phyloP scores from a whole-genome alignment of 2,888 invertebrate species.

The Alitta virens region DNA sequence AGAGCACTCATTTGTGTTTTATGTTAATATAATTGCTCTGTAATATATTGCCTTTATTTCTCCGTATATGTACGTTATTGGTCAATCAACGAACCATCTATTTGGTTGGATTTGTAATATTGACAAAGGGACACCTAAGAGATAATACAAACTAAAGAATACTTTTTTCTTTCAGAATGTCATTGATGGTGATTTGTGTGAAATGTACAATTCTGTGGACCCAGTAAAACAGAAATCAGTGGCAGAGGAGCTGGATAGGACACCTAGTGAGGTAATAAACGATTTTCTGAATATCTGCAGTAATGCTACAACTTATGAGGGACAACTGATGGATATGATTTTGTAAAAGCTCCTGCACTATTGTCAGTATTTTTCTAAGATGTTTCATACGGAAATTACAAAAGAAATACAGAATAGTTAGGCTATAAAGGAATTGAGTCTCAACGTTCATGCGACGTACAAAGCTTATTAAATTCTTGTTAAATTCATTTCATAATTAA shows the following conservation, averaged over 20 bases:
- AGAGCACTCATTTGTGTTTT: no score
- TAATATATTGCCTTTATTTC: no score
- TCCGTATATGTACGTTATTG: no score
- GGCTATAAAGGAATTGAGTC: neutral
- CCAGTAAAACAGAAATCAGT: conserved; percentile 91
- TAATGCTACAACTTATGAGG: neutral
- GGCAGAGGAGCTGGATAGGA: conserved; percentile 89
- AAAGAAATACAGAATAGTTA: neutral
- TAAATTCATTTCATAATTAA: conserved; percentile 2
- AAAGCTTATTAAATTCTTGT: neutral
- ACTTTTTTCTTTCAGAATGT: conserved; percentile 72
- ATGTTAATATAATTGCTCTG: no score
- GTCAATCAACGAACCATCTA: no score
- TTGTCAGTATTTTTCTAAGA: neutral
- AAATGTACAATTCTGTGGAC: conserved; percentile 96
- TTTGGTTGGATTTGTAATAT: no score
- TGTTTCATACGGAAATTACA: neutral
- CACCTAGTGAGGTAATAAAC: conserved; percentile 92
- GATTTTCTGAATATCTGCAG: no score
- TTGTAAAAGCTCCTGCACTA: neutral
- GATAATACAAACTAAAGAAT: neutral
- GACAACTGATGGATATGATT: neutral
- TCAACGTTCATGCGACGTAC: neutral
- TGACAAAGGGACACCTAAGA: no score
- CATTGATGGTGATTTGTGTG: conserved; percentile 97